Percentiles rank a stretch among this genome's conserved stretches.
Evolutionary conservation across 2,888 invertebrate species (phyloP).

Genomic region (Plemyria rubiginata): DNA sequence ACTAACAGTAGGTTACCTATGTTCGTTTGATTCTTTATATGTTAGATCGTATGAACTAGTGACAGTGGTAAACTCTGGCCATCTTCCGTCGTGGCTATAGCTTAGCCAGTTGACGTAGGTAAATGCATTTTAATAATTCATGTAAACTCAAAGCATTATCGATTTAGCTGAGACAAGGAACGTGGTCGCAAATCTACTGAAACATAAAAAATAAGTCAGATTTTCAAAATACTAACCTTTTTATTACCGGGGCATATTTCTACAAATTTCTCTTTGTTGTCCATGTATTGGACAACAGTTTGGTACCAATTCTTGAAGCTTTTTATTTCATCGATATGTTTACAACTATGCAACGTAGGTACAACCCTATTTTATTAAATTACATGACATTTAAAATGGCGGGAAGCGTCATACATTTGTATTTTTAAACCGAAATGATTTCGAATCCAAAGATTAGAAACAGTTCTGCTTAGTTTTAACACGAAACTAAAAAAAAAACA

Average conservation of each 20-base stretch:
- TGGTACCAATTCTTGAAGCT: slow-evolving; percentile 15
- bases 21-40: no score
- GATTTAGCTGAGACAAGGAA: no score
- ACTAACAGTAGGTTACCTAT: no score
- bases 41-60: no score
- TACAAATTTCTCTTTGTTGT: slow-evolving; percentile 24
- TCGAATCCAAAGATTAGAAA: neutral
- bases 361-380: slow-evolving; percentile 35
- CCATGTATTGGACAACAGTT: slow-evolving; percentile 29
- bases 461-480: slow-evolving; percentile 1
- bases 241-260: slow-evolving; percentile 20
- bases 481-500: neutral
- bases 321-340: slow-evolving; percentile 34
- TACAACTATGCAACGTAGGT: slow-evolving; percentile 33
- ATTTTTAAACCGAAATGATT: slow-evolving; percentile 29
- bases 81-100: no score
- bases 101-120: no score
- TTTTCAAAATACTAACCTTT: slow-evolving; percentile 28
- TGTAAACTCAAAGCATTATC: no score
- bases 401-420: slow-evolving; percentile 45
- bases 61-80: no score
- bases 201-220: no score
- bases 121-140: no score
- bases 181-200: no score
- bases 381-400: slow-evolving; percentile 48